A percentile compares a stretch with the other conserved stretches of the same genome.
These are phyloP conservation scores for Cryptoblepharus egeriae DNA, from an alignment of 2,797 vertebrate genomes.

Conservation along the genomic window DNA sequence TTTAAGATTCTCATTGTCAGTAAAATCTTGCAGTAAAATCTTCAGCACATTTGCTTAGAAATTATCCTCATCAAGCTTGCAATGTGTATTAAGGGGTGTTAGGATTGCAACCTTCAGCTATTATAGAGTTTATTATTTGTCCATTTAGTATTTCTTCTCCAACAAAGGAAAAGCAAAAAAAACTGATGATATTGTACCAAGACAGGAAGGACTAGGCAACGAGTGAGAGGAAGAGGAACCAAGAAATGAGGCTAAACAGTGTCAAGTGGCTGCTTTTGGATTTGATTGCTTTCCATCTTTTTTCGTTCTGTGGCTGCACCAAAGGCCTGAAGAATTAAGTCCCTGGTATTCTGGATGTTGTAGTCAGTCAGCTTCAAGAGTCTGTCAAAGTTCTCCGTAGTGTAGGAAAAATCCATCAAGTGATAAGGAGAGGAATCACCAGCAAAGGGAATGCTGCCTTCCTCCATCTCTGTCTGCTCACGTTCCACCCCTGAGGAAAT, in stretches of 20 bases:
- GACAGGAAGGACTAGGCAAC: background rate
- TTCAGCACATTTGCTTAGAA: background rate
- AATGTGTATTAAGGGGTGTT: background rate
- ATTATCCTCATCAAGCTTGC: background rate
- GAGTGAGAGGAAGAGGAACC: background rate
- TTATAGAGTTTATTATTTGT: background rate
- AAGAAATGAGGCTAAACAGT: background rate
- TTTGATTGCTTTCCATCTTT: background rate
- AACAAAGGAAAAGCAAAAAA: background rate
- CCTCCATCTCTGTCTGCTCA: slow-evolving; percentile 62
- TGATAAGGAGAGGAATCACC: slow-evolving; percentile 71
- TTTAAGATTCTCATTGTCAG: background rate
- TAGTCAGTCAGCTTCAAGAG: slow-evolving; percentile 74
- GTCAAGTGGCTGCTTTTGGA: background rate
- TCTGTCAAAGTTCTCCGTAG: slow-evolving; percentile 70
- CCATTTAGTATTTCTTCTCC: background rate
- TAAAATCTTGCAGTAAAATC: no score
- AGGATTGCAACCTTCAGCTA: background rate
- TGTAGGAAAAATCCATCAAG: slow-evolving; percentile 75
- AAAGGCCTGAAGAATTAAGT: slow-evolving; percentile 58
- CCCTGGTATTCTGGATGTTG: slow-evolving; percentile 77
- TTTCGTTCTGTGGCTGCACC: background rate
- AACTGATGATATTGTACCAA: background rate
- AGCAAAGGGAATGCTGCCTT: slow-evolving; percentile 73
- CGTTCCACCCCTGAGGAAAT: slow-evolving; percentile 47